Conservation (phyloP, 2,113 vertebrate species). For the Mirounga angustirostris region DNA sequence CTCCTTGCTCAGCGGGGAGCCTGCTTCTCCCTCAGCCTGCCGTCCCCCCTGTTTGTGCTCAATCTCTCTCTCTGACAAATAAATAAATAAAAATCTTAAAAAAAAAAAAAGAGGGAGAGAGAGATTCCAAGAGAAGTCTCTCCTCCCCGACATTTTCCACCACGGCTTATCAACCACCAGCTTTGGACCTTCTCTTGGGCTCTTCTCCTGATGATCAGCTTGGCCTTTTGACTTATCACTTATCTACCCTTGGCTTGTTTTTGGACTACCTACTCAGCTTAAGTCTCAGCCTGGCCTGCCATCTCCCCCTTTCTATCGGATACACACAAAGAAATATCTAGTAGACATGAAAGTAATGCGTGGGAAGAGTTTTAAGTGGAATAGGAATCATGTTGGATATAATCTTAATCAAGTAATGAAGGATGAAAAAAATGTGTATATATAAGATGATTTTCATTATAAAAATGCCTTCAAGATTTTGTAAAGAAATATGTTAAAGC, state of each 20-base stretch:
- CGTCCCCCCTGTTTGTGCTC: neutral
- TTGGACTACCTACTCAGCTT: neutral
- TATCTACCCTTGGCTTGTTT: neutral
- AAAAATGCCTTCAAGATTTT: conserved; percentile 1
- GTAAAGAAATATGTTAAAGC: conserved; percentile 38
- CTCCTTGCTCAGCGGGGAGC: neutral
- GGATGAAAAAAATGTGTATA: neutral
- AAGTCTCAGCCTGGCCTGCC: neutral
- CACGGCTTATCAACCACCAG: neutral
- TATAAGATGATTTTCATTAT: conserved; percentile 43
- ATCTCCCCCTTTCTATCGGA: neutral
- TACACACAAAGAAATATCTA: neutral
- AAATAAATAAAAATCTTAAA: neutral
- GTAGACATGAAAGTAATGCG: conserved; percentile 34
- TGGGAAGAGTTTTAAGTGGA: conserved; percentile 50
- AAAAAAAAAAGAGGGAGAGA: neutral
- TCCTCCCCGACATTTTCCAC: neutral
- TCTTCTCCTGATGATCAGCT: neutral
- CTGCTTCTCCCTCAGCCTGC: neutral
- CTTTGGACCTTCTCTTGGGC: neutral
- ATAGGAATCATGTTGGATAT: neutral
- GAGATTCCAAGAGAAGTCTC: conserved; percentile 14
- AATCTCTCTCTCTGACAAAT: neutral
- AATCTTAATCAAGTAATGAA: conserved; percentile 21
- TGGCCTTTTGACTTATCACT: neutral